Percentiles rank a stretch among this genome's conserved stretches.
These are phyloP conservation scores for Coturnix japonica DNA, from an alignment of 2,113 vertebrate species.

Conservation along the genomic window DNA sequence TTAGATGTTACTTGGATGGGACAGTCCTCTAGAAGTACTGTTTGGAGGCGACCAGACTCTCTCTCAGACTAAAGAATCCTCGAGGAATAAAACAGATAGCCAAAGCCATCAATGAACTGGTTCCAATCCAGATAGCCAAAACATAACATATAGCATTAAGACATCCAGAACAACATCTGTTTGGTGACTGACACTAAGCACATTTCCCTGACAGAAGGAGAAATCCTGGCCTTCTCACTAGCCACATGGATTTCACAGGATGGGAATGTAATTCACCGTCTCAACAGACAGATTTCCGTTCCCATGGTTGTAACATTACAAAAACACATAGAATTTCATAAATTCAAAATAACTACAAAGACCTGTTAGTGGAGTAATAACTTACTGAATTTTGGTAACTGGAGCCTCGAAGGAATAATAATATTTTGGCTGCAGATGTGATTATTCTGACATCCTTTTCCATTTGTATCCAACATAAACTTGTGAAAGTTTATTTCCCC, in stretches of 20 bases:
- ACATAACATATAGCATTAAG: not conserved
- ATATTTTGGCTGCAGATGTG: not conserved
- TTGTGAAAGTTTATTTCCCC: not conserved
- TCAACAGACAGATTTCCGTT: not conserved
- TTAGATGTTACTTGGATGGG: not conserved
- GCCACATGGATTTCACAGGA: not conserved
- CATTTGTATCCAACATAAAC: not conserved
- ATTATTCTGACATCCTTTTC: not conserved
- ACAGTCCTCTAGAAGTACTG: not conserved
- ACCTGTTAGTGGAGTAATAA: not conserved
- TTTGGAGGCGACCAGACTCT: not conserved
- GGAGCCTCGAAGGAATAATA: not conserved
- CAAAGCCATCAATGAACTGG: not conserved
- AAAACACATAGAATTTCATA: not conserved
- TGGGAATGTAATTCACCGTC: not conserved
- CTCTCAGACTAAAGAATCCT: not conserved
- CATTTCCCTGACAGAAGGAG: not conserved
- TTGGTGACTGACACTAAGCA: not conserved
- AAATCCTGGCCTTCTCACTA: not conserved
- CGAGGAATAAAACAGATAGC: not conserved
- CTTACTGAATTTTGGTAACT: not conserved
- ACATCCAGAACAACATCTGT: not conserved
- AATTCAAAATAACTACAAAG: not conserved
- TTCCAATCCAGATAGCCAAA: not conserved
- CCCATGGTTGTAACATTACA: not conserved